phyloP scores from a whole-genome alignment of 2,113 vertebrate genomes.

The Epinephelus moara region DNA sequence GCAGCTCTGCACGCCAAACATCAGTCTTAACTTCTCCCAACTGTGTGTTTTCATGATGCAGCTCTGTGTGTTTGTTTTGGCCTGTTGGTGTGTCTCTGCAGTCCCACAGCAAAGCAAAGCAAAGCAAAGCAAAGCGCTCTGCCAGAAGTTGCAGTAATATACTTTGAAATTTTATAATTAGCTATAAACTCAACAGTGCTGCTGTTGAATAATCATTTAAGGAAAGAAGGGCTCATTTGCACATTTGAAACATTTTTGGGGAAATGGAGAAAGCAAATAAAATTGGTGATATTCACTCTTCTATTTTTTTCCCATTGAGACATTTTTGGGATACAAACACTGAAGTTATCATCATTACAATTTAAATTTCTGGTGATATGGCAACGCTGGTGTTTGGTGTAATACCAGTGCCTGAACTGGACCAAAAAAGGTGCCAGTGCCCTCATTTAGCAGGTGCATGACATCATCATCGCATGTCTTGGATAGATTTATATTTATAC shows the following conservation, averaged over 20 bases:
- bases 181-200: constrained; percentile 31
- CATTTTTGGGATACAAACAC: background rate
- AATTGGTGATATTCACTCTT: constrained; percentile 13
- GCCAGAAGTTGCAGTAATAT: constrained; percentile 44
- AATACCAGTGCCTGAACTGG: too few relatives aligned
- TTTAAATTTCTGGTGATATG: background rate
- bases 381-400: background rate
- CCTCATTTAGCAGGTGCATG: too few relatives aligned
- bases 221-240: constrained; percentile 21
- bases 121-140: constrained; percentile 10
- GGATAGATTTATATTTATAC: too few relatives aligned
- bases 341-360: background rate
- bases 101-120: constrained; percentile 16
- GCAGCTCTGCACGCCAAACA: constrained; percentile 31
- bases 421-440: too few relatives aligned
- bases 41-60: constrained; percentile 36
- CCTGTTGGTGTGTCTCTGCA: background rate
- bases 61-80: constrained; percentile 50
- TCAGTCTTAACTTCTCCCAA: constrained; percentile 45
- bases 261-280: background rate
- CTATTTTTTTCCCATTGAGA: background rate
- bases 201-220: constrained; percentile 35
- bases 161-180: constrained; percentile 40
- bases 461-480: too few relatives aligned
- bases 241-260: constrained; percentile 10